Conservation (phyloP, 2,888 invertebrate genomes). For the Megalurothrips usitatus region DNA sequence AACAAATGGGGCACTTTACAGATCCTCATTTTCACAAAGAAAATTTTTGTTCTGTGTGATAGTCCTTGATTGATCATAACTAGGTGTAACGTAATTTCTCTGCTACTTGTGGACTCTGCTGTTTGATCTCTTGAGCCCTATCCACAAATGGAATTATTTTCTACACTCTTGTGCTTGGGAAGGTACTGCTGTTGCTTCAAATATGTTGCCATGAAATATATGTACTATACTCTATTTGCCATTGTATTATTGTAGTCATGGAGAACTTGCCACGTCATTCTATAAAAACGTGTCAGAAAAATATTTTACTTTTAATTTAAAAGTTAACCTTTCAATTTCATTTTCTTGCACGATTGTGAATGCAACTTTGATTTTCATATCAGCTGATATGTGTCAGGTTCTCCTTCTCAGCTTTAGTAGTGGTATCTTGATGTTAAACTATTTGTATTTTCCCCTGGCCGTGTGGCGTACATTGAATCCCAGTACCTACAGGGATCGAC, state of each 20-base stretch:
- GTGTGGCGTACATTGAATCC: conserved; percentile 8
- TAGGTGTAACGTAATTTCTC: too few species aligned
- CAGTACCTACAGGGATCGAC: background rate
- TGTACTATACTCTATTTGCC: background rate
- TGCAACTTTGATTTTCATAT: background rate
- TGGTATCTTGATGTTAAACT: background rate
- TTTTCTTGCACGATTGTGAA: background rate
- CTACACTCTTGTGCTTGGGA: background rate
- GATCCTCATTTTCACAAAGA: too few species aligned
- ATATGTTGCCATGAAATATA: background rate
- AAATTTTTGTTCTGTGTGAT: too few species aligned
- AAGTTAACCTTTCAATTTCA: background rate
- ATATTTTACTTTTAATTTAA: background rate
- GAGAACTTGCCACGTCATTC: background rate
- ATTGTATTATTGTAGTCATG: background rate
- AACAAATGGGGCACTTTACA: too few species aligned
- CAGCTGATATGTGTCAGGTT: background rate
- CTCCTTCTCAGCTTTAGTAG: background rate
- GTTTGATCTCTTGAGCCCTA: too few species aligned
- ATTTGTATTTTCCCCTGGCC: conserved; percentile 7
- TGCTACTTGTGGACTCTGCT: too few species aligned
- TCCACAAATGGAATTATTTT: too few species aligned
- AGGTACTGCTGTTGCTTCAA: background rate
- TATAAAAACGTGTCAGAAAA: background rate
- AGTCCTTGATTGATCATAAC: too few species aligned